phyloP scores from a whole-genome alignment of 2,113 vertebrate genomes.

The Platanista minor region DNA sequence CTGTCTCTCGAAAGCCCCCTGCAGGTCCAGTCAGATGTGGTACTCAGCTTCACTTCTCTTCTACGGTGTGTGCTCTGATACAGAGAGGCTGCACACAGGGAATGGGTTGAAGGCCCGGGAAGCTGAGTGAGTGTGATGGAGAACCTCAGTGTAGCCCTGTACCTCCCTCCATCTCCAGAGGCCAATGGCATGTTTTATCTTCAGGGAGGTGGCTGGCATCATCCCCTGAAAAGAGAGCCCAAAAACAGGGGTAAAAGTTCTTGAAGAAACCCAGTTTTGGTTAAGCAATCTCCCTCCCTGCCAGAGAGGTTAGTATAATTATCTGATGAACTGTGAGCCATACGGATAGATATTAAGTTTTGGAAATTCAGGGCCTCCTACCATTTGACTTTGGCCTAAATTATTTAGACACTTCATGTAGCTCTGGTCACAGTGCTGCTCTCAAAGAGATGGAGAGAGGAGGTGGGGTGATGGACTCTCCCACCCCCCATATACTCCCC shows the following conservation, averaged over 20 bases:
- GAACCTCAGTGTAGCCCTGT: neutral
- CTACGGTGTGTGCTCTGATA: slow-evolving; percentile 18
- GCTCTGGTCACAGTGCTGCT: slow-evolving; percentile 36
- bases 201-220: neutral
- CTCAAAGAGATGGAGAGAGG: slow-evolving; percentile 25
- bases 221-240: neutral
- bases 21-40: slow-evolving; percentile 43
- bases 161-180: neutral
- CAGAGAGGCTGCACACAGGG: neutral
- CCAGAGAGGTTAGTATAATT: neutral
- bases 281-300: neutral
- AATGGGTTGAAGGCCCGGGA: neutral
- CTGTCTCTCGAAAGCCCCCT: slow-evolving; percentile 32
- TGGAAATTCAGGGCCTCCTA: neutral
- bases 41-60: slow-evolving; percentile 24
- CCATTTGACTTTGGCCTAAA: slow-evolving; percentile 33
- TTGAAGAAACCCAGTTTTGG: neutral
- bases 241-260: neutral
- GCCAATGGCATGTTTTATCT: neutral
- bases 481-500: neutral
- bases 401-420: slow-evolving; percentile 43
- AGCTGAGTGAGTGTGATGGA: neutral
- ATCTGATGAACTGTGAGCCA: neutral
- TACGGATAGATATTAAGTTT: neutral
- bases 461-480: neutral